Evolutionary conservation across 2,888 invertebrate genomes (phyloP), one percentile per base, ranked within the genome.

Genomic region (Sceliomorpha sp.): DNA sequence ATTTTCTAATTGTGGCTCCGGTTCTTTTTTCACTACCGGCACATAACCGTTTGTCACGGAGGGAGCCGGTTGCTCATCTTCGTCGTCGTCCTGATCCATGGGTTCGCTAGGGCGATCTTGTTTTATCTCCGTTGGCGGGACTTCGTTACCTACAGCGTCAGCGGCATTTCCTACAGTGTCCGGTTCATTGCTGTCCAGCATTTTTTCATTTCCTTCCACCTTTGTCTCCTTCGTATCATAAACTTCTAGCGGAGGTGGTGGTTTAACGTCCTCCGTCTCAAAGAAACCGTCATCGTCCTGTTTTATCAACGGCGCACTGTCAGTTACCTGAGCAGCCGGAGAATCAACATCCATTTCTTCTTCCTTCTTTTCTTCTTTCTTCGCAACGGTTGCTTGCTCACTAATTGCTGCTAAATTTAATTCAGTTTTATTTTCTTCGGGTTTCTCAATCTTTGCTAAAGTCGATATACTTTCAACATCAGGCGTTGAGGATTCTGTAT

Each of bases 41-140:
- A 78, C 60, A 1, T 76, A 73, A 10, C 79, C 81, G 17, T 81
- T 83, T 1, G 81, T 70, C 1, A 78, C 73, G 0, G 81, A 73
- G 10, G 73, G 42, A 1, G 77, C 59, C 5, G 72, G 64, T 20
- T 67, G 47, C 26, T 67, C 27, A 12, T 66, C 47, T 50, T 71
- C 64, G 9, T 68, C 71, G 8, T 42, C 66, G 15, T 72, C 74
- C 68, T 6, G 60, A 60, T 53, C 69, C 40, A 20, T 20, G 3
- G 20, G 20, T 5, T 20, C 20, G 20, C 20, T 4, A 4, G 20
- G 20, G 2, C 20, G 20, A 5, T 58, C 60, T 17, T 45, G 59
- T 24, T 45, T 36, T 12, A 26, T 20, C 2, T 5, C 20, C 20
- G 20, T 4, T 20, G 20, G 20, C 20, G 20, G 2, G 3, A 20